These are phyloP conservation scores for Arizona elegans DNA, from an alignment of 2,113 vertebrate species.

Conservation along the genomic window DNA sequence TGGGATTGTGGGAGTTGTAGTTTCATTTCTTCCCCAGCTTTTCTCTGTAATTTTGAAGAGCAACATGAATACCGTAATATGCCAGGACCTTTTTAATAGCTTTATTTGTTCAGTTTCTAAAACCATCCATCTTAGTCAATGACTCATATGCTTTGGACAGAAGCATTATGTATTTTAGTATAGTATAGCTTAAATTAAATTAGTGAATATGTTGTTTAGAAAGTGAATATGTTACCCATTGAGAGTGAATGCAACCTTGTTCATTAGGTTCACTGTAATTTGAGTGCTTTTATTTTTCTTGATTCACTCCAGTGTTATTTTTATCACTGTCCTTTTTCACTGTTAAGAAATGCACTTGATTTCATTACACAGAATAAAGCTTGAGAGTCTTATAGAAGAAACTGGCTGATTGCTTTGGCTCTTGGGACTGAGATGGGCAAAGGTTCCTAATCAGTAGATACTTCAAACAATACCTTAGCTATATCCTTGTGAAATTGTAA, in stretches of 20 bases:
- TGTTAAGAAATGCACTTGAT: not conserved
- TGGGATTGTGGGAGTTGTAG: slow-evolving; percentile 25
- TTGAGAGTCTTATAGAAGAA: not conserved
- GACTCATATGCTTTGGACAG: not conserved
- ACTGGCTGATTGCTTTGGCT: not conserved
- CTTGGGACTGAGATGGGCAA: not conserved
- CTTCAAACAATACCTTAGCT: not conserved
- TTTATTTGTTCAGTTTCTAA: not conserved
- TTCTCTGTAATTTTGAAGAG: not conserved
- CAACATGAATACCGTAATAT: not conserved
- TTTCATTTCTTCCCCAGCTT: not conserved
- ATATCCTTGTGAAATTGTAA: not conserved
- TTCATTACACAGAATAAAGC: not conserved
- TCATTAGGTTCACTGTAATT: not conserved
- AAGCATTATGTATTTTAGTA: not conserved
- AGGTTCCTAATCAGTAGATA: not conserved
- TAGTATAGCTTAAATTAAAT: not conserved
- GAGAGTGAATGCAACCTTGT: not conserved
- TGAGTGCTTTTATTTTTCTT: not conserved
- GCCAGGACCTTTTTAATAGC: not conserved
- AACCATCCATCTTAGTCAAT: not conserved
- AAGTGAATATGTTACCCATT: not conserved
- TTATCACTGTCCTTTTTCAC: not conserved
- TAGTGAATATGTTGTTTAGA: not conserved
- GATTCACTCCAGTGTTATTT: not conserved